A percentile compares a stretch with the other conserved stretches of the same genome.
phyloP scores from a whole-genome alignment of 1,140 invertebrate genomes.

The Drosophila melanogaster region Release_6_plus_ISO1_MT NT_037436.4:21621001-21621500 shows the following conservation, averaged over 20 bases:
- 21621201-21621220: constrained; percentile 26
- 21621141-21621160: constrained; percentile 39
- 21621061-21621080: neutral
- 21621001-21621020: constrained; percentile 2
- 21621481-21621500: constrained; percentile 4
- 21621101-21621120: neutral
- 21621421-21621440: constrained; percentile 41
- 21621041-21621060: constrained; percentile 5
- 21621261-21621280: constrained; percentile 9
- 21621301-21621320: constrained; percentile 14
- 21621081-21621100: too few species aligned
- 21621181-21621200: constrained; percentile 10
- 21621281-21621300: constrained; percentile 2
- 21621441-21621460: constrained; percentile 14
- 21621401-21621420: constrained; percentile 27
- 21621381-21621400: constrained; percentile 23
- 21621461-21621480: constrained; percentile 4
- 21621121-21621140: constrained; percentile 42
- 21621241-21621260: constrained; percentile 33
- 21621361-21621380: constrained; percentile 17
- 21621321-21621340: neutral
- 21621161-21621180: constrained; percentile 7
- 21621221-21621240: constrained; percentile 36
- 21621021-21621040: neutral
- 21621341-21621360: constrained; percentile 8